Percentiles rank a stretch among this genome's conserved stretches.
Evolutionary conservation across 2,797 vertebrate species (phyloP).

Genomic region (Tiaroga cobitis): DNA sequence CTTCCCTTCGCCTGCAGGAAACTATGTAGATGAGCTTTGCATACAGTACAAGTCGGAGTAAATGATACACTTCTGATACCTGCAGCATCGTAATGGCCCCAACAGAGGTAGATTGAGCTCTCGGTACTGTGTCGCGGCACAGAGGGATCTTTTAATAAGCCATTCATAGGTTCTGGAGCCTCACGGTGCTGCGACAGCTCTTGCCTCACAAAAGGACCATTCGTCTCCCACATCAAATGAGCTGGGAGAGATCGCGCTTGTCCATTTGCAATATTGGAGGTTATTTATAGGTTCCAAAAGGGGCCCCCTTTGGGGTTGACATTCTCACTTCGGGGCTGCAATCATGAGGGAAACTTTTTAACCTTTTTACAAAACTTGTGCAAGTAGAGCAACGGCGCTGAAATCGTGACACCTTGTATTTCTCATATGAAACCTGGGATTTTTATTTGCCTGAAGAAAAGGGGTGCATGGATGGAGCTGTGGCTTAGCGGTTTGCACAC

Average conservation of each 20-base stretch:
- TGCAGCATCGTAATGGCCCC: constrained; percentile 35
- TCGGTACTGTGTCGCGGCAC: constrained; percentile 23
- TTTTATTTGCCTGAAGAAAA: background rate
- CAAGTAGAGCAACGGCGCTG: constrained; percentile 25
- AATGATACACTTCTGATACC: constrained; percentile 20
- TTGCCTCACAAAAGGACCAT: constrained; percentile 45
- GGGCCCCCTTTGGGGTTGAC: background rate
- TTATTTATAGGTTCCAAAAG: constrained; percentile 43
- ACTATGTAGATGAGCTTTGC: constrained; percentile 28
- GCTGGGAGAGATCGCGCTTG: constrained; percentile 44
- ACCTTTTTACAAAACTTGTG: constrained; percentile 38
- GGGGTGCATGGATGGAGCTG: background rate
- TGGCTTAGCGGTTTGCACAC: background rate
- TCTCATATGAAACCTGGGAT: background rate
- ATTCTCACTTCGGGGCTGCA: constrained; percentile 18
- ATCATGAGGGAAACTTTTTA: constrained; percentile 33
- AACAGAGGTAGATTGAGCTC: constrained; percentile 34
- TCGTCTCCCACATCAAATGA: constrained; percentile 50
- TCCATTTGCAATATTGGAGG: constrained; percentile 39
- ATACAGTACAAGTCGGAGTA: constrained; percentile 21
- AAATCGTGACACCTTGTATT: background rate
- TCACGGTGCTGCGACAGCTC: constrained; percentile 36
- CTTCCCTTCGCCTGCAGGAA: background rate
- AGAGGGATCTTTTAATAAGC: constrained; percentile 39
- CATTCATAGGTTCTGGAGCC: constrained; percentile 24